phyloP scores from a whole-genome alignment of 2,888 invertebrate species.

The Leuctra nigra region DNA sequence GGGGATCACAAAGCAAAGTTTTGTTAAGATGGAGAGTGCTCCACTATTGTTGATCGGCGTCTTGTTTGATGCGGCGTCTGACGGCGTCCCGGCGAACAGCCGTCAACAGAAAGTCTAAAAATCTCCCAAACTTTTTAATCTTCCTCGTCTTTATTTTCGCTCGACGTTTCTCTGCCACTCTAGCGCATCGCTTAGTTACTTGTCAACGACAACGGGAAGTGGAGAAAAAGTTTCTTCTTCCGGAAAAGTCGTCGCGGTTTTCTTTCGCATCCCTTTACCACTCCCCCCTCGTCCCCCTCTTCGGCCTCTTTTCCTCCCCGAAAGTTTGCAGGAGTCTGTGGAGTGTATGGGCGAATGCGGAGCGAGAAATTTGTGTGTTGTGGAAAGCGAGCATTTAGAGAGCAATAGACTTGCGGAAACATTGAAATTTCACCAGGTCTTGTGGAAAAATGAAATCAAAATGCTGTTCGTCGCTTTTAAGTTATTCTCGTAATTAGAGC shows the following conservation, averaged over 20 bases:
- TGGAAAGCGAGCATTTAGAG: constrained; percentile 18
- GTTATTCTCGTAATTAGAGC: not conserved
- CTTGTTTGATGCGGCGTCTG: constrained; percentile 10
- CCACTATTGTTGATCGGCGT: constrained; percentile 4
- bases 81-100: constrained; percentile 7
- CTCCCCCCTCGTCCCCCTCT: not conserved
- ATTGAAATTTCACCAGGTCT: not conserved
- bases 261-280: constrained; percentile 18
- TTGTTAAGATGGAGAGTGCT: not conserved
- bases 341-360: not conserved
- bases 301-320: not conserved
- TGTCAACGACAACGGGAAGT: constrained; percentile 25
- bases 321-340: not conserved
- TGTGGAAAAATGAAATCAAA: constrained; percentile 4
- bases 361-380: constrained; percentile 19
- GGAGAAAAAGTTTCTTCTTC: constrained; percentile 25
- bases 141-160: constrained; percentile 18
- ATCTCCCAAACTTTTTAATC: constrained; percentile 15
- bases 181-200: constrained; percentile 21
- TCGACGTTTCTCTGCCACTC: constrained; percentile 18
- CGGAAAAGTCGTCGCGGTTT: constrained; percentile 25
- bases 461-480: not conserved
- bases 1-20: not conserved
- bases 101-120: constrained; percentile 15
- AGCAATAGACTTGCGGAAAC: constrained; percentile 4